These are phyloP conservation scores for Novumbra hubbsi DNA, from an alignment of 2,797 vertebrate species.

Conservation along the genomic window DNA sequence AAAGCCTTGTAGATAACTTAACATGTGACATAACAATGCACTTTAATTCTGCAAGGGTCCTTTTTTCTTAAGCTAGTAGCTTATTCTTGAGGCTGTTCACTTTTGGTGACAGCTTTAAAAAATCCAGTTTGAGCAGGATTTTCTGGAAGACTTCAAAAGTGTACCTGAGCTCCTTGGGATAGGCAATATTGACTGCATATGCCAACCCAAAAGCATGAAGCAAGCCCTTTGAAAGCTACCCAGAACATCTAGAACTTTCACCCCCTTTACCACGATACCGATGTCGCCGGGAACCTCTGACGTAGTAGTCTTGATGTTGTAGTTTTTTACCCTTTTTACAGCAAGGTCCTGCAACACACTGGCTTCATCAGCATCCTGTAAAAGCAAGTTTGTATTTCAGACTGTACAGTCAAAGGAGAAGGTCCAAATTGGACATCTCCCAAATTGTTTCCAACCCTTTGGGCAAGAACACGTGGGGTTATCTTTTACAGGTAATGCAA, in stretches of 20 bases:
- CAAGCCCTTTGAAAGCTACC: constrained; percentile 32
- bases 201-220: constrained; percentile 24
- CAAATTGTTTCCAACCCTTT: too few species aligned
- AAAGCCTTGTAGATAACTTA: too few species aligned
- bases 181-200: constrained; percentile 29
- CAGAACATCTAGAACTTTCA: constrained; percentile 21
- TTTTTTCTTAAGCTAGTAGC: too few species aligned
- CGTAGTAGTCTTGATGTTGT: constrained; percentile 8
- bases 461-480: too few species aligned
- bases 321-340: constrained; percentile 26
- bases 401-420: too few species aligned
- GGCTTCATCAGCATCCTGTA: constrained; percentile 32
- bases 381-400: constrained; percentile 1
- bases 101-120: constrained; percentile 33
- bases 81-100: constrained; percentile 36
- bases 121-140: constrained; percentile 25
- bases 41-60: too few species aligned
- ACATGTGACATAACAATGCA: too few species aligned
- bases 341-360: too few species aligned
- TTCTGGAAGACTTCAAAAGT: too few species aligned
- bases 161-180: constrained; percentile 37
- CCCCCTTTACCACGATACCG: constrained; percentile 11
- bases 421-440: too few species aligned
- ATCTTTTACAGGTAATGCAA: constrained; percentile 1
- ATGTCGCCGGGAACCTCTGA: constrained; percentile 23